Base-by-base conservation (phyloP, 2,888 invertebrate species). In the Cryptus armator region DNA sequence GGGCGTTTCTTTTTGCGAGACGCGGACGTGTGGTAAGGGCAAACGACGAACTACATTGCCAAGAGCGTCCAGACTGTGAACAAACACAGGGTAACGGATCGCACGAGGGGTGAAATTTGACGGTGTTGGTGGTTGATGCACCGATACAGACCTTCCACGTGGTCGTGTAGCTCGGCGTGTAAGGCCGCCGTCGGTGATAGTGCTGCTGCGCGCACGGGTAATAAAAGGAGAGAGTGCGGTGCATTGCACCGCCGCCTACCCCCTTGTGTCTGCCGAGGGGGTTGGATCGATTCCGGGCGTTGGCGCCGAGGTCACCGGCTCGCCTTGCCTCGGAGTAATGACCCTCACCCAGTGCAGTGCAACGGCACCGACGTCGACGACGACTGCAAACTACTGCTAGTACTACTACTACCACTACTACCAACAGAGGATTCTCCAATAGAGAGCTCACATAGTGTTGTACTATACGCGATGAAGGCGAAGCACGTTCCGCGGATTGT, bases 291-390 rank as follows among this genome's bases (percentile, higher is more conserved):
- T 93, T 90, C 89, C 92, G 93, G 92, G 93, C 93, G 93, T 93
- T 92, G 93, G 93, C 93, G 92, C 92, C 92, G 93, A 93, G 93
- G 93, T 93, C 93, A 93, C 93, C 92, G 93, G 92, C 93, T 93
- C 91, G 92, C 92, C 92, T 92, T 92, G 92, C 92, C 91, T 89
- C 93, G 92, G 93, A 93, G 93, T 93, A 93, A 93, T 93, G 93
- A 93, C 93, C 93, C 93, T 93, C 93, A 93, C 93, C 93, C 93
- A 93, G 93, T 93, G 93, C 93, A 93, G 92, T 92, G 93, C 93
- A 93, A 93, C 92, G 93, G 93, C 93, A 93, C 84, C 84, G 84
- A 80, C 78, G 72, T 90, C 91, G 91, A 81, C 87, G 86, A 81
- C 87, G 78, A 87, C 87, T 64, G 62, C 86, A 70, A 82, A 44